Conservation (phyloP, 2,113 vertebrate species). For the Raja brachyura region DNA sequence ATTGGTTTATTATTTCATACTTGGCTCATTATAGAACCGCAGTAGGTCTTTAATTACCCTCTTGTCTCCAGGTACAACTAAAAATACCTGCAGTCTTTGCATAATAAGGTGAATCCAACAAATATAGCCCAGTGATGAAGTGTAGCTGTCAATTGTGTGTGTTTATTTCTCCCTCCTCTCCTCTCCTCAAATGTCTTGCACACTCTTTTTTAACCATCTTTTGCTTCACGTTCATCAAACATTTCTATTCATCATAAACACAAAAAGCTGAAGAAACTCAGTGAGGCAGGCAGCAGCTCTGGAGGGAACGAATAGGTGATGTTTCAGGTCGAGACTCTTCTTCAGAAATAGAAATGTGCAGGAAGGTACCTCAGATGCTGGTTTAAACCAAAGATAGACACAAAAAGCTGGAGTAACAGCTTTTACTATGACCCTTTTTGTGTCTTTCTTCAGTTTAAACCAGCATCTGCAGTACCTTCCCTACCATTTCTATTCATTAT, state of each 20-base stretch:
- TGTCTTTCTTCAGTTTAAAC: too few relatives aligned
- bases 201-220: background rate
- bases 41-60: constrained; percentile 14
- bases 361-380: too few relatives aligned
- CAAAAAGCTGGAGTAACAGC: too few relatives aligned
- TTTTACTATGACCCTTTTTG: too few relatives aligned
- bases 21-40: background rate
- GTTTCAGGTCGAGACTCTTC: too few relatives aligned
- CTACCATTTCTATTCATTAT: background rate
- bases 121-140: background rate
- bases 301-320: too few relatives aligned
- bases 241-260: background rate
- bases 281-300: too few relatives aligned
- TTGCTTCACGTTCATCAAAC: background rate
- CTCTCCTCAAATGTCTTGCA: background rate
- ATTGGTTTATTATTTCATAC: constrained; percentile 23
- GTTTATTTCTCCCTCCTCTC: background rate
- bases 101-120: background rate
- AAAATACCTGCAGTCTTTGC: background rate
- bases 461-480: background rate
- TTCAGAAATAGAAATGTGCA: too few relatives aligned
- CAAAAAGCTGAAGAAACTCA: too few relatives aligned
- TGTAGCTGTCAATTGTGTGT: background rate
- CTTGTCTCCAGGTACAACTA: background rate
- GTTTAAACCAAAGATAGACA: too few relatives aligned